Conservation (phyloP, 2,797 vertebrate genomes). For the Serranus cabrilla region DNA sequence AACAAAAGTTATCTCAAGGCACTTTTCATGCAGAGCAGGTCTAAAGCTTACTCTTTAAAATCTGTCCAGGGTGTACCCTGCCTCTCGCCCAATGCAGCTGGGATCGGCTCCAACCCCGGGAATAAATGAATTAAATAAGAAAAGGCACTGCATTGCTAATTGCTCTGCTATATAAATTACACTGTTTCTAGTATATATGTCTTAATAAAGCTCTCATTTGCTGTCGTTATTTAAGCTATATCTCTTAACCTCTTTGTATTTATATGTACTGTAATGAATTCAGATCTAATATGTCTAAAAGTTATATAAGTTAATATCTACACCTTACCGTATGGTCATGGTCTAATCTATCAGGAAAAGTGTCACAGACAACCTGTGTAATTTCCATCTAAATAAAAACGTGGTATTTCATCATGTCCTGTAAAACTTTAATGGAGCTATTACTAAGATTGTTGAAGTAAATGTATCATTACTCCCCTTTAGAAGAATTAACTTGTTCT, state of each 20-base stretch:
- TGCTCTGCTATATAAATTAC: too few relatives aligned
- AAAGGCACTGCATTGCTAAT: too few relatives aligned
- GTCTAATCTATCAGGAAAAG: background rate
- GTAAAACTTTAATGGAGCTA: slow-evolving; percentile 44
- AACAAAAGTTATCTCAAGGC: too few relatives aligned
- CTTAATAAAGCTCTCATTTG: slow-evolving; percentile 3
- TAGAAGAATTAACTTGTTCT: slow-evolving; percentile 35
- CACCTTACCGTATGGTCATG: background rate
- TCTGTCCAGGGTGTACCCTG: too few relatives aligned
- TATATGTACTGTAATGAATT: background rate
- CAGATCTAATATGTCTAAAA: slow-evolving; percentile 8
- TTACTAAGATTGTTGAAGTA: slow-evolving; percentile 51
- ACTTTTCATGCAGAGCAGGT: too few relatives aligned
- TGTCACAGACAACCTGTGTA: slow-evolving; percentile 13
- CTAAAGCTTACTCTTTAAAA: too few relatives aligned
- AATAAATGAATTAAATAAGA: too few relatives aligned
- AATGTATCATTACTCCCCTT: slow-evolving; percentile 55
- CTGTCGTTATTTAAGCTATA: background rate
- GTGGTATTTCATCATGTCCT: slow-evolving; percentile 41
- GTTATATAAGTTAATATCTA: background rate
- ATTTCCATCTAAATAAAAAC: slow-evolving; percentile 53
- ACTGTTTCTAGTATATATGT: background rate
- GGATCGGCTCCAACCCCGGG: too few relatives aligned
- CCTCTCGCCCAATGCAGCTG: too few relatives aligned
- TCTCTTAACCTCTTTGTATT: background rate